Conservation (phyloP, 2,888 invertebrate genomes). For the Drosophila prostipennis region DNA sequence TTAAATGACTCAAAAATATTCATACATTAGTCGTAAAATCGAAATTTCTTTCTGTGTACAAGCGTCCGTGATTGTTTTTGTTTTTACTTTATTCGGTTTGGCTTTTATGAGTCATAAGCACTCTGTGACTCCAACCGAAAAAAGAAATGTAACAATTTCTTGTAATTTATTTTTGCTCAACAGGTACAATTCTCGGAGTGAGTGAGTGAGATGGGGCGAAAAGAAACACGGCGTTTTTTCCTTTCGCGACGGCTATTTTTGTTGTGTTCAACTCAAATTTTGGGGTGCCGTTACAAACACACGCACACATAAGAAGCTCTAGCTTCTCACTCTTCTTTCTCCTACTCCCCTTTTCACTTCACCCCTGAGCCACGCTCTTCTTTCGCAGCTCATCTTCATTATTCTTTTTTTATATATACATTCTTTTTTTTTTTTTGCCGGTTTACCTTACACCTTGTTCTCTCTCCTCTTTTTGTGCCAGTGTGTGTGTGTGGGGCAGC, state of each 20-base stretch:
- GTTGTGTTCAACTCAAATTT: conserved; percentile 48
- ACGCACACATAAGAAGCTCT: conserved; percentile 15
- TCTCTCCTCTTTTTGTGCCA: conserved; percentile 13
- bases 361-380: conserved; percentile 29
- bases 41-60: conserved; percentile 9
- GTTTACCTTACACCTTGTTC: conserved; percentile 64
- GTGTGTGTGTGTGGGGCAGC: conserved; percentile 64
- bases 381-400: conserved; percentile 61
- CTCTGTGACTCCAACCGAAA: conserved; percentile 21
- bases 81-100: conserved; percentile 28
- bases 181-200: conserved; percentile 63
- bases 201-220: conserved; percentile 32
- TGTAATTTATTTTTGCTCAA: conserved; percentile 69
- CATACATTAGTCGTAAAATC: background rate
- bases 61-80: conserved; percentile 23
- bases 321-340: conserved; percentile 2
- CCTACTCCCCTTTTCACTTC: conserved; percentile 7
- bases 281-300: conserved; percentile 47
- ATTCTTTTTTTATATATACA: conserved; percentile 32
- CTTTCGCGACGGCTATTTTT: conserved; percentile 61
- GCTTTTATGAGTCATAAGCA: conserved; percentile 51
- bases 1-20: background rate
- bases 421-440: conserved; percentile 70
- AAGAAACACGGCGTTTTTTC: conserved; percentile 28
- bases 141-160: conserved; percentile 36